These are phyloP conservation scores for Chiridota heheva DNA, from an alignment of 35 echinoderm and acorn worm species.

Conservation along the genomic window DNA sequence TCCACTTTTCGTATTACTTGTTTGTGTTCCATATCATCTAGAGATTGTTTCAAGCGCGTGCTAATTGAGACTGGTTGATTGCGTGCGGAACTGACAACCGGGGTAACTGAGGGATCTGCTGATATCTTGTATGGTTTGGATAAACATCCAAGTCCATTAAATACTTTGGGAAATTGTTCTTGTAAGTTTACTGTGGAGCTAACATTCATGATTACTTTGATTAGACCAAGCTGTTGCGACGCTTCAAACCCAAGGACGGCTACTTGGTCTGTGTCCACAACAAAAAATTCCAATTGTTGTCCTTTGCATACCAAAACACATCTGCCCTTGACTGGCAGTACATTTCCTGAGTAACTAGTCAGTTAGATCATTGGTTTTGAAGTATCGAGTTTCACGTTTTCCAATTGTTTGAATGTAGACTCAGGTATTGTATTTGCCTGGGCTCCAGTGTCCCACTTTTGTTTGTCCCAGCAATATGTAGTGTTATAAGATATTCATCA, in stretches of 20 bases:
- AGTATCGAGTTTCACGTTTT: neutral
- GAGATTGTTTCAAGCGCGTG: neutral
- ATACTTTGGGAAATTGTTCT: neutral
- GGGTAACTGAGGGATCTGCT: conserved; percentile 2
- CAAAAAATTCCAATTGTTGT: neutral
- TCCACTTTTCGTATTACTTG: neutral
- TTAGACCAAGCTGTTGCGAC: neutral
- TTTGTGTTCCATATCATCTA: conserved; percentile 13
- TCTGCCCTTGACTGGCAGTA: conserved; percentile 4
- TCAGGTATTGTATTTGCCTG: conserved; percentile 13
- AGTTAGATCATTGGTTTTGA: neutral
- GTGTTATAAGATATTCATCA: neutral
- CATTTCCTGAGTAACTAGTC: conserved; percentile 37
- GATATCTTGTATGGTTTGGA: conserved; percentile 15
- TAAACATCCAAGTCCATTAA: conserved; percentile 27
- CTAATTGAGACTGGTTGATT: conserved; percentile 15
- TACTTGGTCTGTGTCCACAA: conserved; percentile 19
- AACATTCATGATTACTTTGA: conserved; percentile 23
- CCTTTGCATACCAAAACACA: conserved; percentile 17
- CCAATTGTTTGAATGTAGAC: conserved; percentile 7
- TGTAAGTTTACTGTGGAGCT: neutral
- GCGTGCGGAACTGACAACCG: conserved; percentile 15
- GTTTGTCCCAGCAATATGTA: neutral
- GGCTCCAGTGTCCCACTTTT: conserved; percentile 4
- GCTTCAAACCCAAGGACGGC: neutral